Evolutionary conservation across 2,888 invertebrate species (phyloP), one percentile per base, ranked within the genome.

Genomic region (Xanthia togata): DNA sequence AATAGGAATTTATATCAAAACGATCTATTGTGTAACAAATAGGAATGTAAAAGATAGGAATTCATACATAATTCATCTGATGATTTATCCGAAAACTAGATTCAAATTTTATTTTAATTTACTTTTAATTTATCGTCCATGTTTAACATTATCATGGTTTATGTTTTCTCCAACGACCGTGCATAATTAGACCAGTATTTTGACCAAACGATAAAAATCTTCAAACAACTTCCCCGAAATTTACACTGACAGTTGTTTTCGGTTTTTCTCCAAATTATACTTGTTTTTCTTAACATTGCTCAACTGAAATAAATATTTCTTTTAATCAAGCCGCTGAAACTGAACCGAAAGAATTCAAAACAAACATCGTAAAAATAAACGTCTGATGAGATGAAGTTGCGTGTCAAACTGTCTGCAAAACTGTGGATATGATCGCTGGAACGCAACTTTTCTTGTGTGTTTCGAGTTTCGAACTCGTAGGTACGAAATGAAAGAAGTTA

Each of bases 321-420:
- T 91, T 91, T 92, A 92, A 92, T 92, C 91, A 91, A 91, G 88
- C 86, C 85, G 80, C 81, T 83, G 87, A 80, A 90, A 90, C 86
- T 89, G 87, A 84, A 88, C 88, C 83, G 72, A 91, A 79, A 76
- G 88, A 88, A 90, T 87, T 91, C 87, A 90, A 90, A 92, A 92
- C 91, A 93, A 92, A 92, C 90, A 91, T 92, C 91, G 89, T 92
- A 92, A 92, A 92, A 92, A 90, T 91, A 89, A 88, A 88, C 83
- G 76, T 78, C 79, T 84, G 81, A 84, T 84, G 83, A 86, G 84
- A 85, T 83, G 82, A 86, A 78, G 83, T 80, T 85, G 72, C 83
- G 77, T 84, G 86, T 89, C 90, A 89, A 88, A 89, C 82, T 86
- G 87, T 84, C 87, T 81, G 79, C 82, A 74, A 83, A 82, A 84